Conservation (phyloP, 2,888 invertebrate species). For the Pyrrhosoma nymphula region DNA sequence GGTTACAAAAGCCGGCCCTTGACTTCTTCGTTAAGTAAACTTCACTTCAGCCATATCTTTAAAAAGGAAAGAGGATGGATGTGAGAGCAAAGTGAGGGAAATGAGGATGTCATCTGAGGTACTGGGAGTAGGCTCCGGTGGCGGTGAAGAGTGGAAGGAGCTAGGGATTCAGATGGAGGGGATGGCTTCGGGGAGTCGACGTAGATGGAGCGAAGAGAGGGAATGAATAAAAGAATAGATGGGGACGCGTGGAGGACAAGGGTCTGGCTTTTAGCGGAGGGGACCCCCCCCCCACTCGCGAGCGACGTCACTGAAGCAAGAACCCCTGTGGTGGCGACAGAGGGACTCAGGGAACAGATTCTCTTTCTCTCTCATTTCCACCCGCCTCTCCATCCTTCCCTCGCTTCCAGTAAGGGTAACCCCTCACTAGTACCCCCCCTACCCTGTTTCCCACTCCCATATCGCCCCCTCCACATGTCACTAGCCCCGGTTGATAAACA, state of each 20-base stretch:
- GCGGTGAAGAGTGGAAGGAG: too few species aligned
- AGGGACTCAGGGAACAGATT: slow-evolving; percentile 32
- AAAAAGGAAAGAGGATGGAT: too few species aligned
- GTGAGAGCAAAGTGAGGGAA: too few species aligned
- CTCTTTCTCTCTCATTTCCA: not conserved
- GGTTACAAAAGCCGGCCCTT: too few species aligned
- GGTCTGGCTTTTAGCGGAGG: not conserved
- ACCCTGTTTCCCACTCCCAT: not conserved
- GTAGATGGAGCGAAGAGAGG: not conserved
- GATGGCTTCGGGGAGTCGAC: not conserved
- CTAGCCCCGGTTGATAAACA: too few species aligned
- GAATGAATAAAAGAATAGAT: slow-evolving; percentile 6
- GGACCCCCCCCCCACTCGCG: not conserved
- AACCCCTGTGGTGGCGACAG: slow-evolving; percentile 6
- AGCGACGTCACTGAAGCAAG: not conserved
- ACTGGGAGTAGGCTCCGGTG: too few species aligned
- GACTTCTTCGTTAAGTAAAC: too few species aligned
- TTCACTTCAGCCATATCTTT: too few species aligned
- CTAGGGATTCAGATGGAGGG: not conserved
- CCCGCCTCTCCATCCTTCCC: too few species aligned
- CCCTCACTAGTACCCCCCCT: not conserved
- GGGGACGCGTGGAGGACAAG: not conserved
- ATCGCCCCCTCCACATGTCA: too few species aligned
- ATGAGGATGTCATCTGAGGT: too few species aligned
- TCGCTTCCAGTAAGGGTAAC: not conserved